A percentile compares a stretch with the other conserved stretches of the same genome.
Conservation (phyloP, 2,888 invertebrate genomes). For the Thysanoteuthis rhombus region DNA sequence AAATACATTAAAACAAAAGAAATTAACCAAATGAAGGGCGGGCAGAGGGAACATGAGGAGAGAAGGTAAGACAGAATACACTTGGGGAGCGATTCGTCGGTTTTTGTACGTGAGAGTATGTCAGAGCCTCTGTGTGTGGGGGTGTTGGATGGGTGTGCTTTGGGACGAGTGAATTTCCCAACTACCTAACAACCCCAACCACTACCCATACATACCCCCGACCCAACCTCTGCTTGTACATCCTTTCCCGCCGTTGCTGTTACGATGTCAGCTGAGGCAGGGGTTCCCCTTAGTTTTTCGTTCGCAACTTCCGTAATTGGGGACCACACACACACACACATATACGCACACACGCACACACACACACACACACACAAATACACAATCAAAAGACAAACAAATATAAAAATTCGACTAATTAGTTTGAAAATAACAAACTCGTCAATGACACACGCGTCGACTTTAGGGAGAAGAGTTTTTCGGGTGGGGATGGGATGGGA, state of each 20-base stretch:
- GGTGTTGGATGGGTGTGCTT: background rate
- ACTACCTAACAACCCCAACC: too few relatives aligned
- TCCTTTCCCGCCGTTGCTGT: background rate
- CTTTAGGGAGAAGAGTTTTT: background rate
- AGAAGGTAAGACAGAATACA: background rate
- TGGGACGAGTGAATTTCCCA: background rate
- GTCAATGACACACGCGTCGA: background rate
- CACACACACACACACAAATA: background rate
- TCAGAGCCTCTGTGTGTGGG: background rate
- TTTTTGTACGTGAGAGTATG: background rate
- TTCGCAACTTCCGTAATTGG: background rate
- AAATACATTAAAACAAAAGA: too few relatives aligned
- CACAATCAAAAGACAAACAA: background rate
- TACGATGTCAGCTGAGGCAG: background rate
- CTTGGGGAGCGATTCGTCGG: too few relatives aligned
- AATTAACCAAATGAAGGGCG: too few relatives aligned
- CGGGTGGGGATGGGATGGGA: background rate
- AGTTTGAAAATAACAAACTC: slow-evolving; percentile 12
- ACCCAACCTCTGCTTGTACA: background rate
- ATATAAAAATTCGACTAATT: background rate
- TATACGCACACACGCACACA: background rate
- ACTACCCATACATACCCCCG: background rate
- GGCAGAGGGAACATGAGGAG: background rate
- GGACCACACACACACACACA: background rate
- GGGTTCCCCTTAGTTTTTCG: background rate